These are phyloP conservation scores for Drusus annulatus DNA, from an alignment of 1,140 invertebrate species.

Conservation along the genomic window DNA sequence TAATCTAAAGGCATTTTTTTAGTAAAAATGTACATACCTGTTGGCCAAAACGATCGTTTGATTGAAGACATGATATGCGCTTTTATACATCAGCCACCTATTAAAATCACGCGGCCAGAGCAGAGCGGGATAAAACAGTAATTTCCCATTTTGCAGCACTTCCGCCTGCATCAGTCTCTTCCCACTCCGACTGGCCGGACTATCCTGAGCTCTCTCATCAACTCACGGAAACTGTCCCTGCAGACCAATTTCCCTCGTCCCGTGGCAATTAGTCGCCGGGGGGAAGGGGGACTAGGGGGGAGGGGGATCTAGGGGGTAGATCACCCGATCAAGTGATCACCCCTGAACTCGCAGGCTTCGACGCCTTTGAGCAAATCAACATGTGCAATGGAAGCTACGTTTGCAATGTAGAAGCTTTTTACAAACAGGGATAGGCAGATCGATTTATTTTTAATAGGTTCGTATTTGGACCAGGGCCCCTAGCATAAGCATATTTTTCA, in stretches of 20 bases:
- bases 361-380: slow-evolving; percentile 8
- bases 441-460: no score
- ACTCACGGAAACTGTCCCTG: slow-evolving; percentile 57
- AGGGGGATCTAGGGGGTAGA: no score
- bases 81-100: no score
- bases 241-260: slow-evolving; percentile 58
- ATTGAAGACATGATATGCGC: no score
- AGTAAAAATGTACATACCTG: no score
- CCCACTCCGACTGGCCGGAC: neutral
- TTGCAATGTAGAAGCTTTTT: no score
- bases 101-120: no score
- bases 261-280: slow-evolving; percentile 56
- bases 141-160: slow-evolving; percentile 31
- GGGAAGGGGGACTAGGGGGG: slow-evolving; percentile 1
- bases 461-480: no score
- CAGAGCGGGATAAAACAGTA: neutral
- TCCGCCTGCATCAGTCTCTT: slow-evolving; percentile 15
- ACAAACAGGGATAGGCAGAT: no score
- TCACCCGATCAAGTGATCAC: neutral
- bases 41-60: no score
- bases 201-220: slow-evolving; percentile 52
- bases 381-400: neutral
- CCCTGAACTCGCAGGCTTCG: neutral
- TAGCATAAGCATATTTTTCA: no score
- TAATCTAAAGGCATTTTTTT: no score